Evolutionary conservation across 2,888 invertebrate species (phyloP).

Genomic region (Venustoraphidia nigricollis): DNA sequence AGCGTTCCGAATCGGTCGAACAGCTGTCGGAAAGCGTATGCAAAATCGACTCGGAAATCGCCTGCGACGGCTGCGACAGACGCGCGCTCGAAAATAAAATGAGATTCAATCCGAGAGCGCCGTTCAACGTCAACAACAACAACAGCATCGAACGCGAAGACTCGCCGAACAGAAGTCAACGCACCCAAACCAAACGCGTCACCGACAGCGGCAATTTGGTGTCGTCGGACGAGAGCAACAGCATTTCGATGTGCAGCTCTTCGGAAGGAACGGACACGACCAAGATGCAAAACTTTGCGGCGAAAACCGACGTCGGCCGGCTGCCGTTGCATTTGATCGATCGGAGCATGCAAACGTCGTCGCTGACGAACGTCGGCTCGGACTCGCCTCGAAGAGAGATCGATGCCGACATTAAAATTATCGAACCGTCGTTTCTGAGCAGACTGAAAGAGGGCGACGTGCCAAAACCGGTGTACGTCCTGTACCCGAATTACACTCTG

Average conservation of each 20-base stretch:
- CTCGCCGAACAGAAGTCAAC: conserved; percentile 10
- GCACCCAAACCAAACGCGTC: conserved; percentile 17
- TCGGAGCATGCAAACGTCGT: conserved; percentile 61
- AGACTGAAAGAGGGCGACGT: conserved; percentile 37
- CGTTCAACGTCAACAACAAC: conserved; percentile 33
- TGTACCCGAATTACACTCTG: conserved; percentile 81
- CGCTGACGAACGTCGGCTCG: conserved; percentile 18
- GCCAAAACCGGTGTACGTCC: conserved; percentile 69
- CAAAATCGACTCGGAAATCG: conserved; percentile 21
- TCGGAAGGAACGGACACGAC: conserved; percentile 37
- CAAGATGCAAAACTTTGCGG: conserved; percentile 24
- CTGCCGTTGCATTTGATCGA: conserved; percentile 43
- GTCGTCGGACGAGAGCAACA: conserved; percentile 35
- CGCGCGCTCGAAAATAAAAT: background rate
- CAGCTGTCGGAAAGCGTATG: conserved; percentile 29
- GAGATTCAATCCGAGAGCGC: background rate
- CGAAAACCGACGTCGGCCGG: conserved; percentile 25
- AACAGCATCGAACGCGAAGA: conserved; percentile 28
- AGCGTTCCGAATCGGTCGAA: conserved; percentile 31
- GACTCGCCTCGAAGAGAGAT: background rate
- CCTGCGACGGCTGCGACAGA: background rate
- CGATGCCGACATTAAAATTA: conserved; percentile 32
- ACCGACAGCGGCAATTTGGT: conserved; percentile 28
- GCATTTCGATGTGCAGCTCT: conserved; percentile 37
- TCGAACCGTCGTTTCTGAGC: conserved; percentile 54